Percentiles rank a stretch among this genome's conserved stretches.
Evolutionary conservation across 2,888 invertebrate species (phyloP).

Genomic region (Bellardia bayeri): DNA sequence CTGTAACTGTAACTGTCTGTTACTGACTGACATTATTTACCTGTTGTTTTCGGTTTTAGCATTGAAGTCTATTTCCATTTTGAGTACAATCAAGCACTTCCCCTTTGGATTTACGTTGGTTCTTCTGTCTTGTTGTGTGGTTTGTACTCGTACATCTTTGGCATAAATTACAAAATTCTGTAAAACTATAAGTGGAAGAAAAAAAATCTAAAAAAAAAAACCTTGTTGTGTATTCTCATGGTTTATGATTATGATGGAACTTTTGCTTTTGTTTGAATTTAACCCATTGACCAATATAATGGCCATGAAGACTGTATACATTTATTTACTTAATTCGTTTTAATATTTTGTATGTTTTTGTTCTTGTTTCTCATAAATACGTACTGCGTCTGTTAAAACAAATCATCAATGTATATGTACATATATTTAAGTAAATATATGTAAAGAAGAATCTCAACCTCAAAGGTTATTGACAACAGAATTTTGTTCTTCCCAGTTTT

Average conservation of each 20-base stretch:
- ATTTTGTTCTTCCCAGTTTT: no score
- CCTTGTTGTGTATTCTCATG: slow-evolving; percentile 1
- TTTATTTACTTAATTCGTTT: not conserved
- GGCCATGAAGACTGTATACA: slow-evolving; percentile 3
- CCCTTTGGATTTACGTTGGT: not conserved
- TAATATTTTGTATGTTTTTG: not conserved
- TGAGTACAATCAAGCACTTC: not conserved
- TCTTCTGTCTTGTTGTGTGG: slow-evolving; percentile 1
- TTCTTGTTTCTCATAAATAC: not conserved
- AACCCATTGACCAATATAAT: slow-evolving; percentile 50
- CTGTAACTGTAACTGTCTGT: not conserved
- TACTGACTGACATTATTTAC: not conserved
- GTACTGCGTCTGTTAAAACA: not conserved
- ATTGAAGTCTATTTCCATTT: not conserved
- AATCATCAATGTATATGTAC: not conserved
- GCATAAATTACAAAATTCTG: slow-evolving; percentile 32
- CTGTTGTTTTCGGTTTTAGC: not conserved
- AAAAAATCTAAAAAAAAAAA: not conserved
- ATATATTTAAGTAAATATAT: no score
- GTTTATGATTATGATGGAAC: slow-evolving; percentile 29
- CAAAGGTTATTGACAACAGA: no score
- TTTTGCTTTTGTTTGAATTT: slow-evolving; percentile 45
- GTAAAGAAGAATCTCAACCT: no score
- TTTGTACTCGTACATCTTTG: not conserved
- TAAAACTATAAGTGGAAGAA: not conserved